phyloP scores from a whole-genome alignment of 2,797 vertebrate species.

The Sebastes cheni region DNA sequence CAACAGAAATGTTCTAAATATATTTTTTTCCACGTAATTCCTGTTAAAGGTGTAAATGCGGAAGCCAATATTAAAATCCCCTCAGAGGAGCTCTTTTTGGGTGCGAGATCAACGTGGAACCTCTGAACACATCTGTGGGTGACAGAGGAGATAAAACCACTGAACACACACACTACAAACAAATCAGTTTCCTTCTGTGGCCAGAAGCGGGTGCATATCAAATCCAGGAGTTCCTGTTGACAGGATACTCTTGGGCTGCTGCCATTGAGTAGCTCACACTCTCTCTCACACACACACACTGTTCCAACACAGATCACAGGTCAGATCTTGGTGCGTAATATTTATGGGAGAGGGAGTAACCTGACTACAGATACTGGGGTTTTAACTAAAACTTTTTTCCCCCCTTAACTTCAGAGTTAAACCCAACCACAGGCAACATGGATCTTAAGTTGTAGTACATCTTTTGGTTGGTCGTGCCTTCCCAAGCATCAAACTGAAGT shows the following conservation, averaged over 20 bases:
- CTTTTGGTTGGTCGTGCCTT: neutral
- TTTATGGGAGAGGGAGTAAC: neutral
- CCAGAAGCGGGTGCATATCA: conserved; percentile 67
- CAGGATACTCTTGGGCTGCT: conserved; percentile 71
- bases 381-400: neutral
- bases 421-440: neutral
- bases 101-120: conserved; percentile 15
- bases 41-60: neutral
- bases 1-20: neutral
- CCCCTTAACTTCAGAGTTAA: neutral
- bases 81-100: neutral
- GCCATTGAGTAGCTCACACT: conserved; percentile 59
- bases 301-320: conserved; percentile 9
- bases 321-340: conserved; percentile 28
- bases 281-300: conserved; percentile 32
- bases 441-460: neutral
- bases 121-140: conserved; percentile 30
- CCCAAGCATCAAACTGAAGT: conserved; percentile 42
- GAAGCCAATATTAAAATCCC: neutral
- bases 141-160: conserved; percentile 39
- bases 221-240: conserved; percentile 84
- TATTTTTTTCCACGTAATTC: neutral
- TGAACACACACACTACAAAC: conserved; percentile 45
- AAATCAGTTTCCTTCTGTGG: conserved; percentile 72
- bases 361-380: neutral